These are phyloP conservation scores for Sebastes matsubarae DNA, from an alignment of 2,797 vertebrate genomes.

Conservation along the genomic window DNA sequence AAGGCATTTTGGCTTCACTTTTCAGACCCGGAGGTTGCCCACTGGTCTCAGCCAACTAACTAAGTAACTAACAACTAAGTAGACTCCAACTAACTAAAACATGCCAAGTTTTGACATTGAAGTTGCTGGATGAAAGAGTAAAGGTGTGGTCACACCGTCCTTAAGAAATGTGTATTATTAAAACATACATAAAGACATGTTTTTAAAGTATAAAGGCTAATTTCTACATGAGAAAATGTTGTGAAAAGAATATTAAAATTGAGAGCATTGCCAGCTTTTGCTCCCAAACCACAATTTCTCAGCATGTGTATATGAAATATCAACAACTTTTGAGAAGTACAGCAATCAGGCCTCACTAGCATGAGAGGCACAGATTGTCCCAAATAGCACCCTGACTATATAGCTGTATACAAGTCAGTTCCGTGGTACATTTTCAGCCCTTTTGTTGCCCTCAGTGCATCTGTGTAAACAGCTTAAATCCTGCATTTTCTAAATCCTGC, in stretches of 20 bases:
- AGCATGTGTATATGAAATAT: slow-evolving; percentile 8
- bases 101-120: too few species aligned
- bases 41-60: too few species aligned
- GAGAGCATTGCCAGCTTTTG: background rate
- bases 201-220: background rate
- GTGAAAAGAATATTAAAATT: background rate
- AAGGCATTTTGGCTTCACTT: too few species aligned
- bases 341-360: slow-evolving; percentile 12
- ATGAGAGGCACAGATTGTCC: slow-evolving; percentile 15
- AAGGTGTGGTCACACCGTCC: too few species aligned
- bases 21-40: too few species aligned
- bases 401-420: slow-evolving; percentile 5
- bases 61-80: too few species aligned
- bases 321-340: slow-evolving; percentile 9
- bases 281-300: background rate
- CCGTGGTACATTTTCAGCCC: slow-evolving; percentile 18
- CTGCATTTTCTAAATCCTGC: slow-evolving; percentile 61
- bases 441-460: slow-evolving; percentile 40
- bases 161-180: too few species aligned
- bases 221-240: background rate
- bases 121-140: too few species aligned
- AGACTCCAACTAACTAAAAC: too few species aligned
- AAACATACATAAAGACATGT: too few species aligned
- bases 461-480: slow-evolving; percentile 58
- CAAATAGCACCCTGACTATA: background rate